Percentiles rank a stretch among this genome's conserved stretches.
phyloP scores from a whole-genome alignment of 2,888 invertebrate species.

The Scaptomyza flava region DNA sequence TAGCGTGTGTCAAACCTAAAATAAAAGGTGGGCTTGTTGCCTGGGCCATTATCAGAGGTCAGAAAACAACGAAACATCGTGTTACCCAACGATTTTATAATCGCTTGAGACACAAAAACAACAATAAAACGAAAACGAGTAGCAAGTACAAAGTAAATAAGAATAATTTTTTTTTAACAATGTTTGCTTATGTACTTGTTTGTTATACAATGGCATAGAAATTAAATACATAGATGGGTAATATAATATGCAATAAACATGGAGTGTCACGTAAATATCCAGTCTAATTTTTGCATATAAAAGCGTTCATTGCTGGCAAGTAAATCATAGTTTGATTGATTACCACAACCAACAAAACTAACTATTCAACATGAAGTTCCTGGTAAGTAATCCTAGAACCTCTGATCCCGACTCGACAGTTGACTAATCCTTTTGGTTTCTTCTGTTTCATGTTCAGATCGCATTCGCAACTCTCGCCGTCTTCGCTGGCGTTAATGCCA shows the following conservation, averaged over 20 bases:
- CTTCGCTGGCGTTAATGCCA: conserved; percentile 58
- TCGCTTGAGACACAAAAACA: conserved; percentile 25
- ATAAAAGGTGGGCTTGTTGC: conserved; percentile 13
- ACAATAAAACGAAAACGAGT: conserved; percentile 5
- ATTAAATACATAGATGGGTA: conserved; percentile 6
- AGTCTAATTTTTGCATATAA: conserved; percentile 61
- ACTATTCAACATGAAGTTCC: conserved; percentile 72
- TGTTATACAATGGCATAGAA: conserved; percentile 43
- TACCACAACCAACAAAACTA: conserved; percentile 68
- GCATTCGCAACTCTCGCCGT: conserved; percentile 60
- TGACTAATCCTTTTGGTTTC: conserved; percentile 24
- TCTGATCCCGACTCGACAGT: neutral
- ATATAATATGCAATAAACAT: neutral
- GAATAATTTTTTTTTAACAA: neutral
- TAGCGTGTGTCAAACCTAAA: conserved; percentile 11
- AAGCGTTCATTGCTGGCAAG: conserved; percentile 39
- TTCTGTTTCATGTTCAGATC: conserved; percentile 43
- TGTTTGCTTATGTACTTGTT: conserved; percentile 21
- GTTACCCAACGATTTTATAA: conserved; percentile 72
- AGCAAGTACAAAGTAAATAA: conserved; percentile 21
- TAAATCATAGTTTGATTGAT: conserved; percentile 76
- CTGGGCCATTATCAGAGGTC: conserved; percentile 31
- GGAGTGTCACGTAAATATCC: conserved; percentile 55
- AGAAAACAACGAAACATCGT: conserved; percentile 55
- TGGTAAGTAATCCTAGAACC: conserved; percentile 62